Evolutionary conservation across 2,797 vertebrate genomes (phyloP).

Genomic region (Periparus ater): DNA sequence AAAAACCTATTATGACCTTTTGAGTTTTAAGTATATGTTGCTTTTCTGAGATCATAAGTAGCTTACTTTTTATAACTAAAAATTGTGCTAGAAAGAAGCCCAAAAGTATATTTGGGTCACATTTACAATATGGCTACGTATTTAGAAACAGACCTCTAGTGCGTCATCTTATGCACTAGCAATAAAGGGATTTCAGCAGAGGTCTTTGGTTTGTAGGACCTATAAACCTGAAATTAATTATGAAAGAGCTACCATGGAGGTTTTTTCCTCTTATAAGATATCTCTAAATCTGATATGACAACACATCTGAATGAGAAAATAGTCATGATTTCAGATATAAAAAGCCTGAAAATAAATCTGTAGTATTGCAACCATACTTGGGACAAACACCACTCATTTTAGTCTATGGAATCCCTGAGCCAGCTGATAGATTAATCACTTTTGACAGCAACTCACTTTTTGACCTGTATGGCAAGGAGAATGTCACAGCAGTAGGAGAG

Average conservation of each 20-base stretch:
- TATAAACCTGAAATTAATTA: background rate
- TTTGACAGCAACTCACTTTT: slow-evolving; percentile 62
- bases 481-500: slow-evolving; percentile 40
- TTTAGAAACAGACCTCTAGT: background rate
- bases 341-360: background rate
- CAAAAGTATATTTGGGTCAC: background rate
- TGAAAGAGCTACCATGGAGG: background rate
- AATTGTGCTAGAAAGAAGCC: background rate
- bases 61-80: background rate
- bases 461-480: slow-evolving; percentile 49
- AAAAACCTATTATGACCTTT: background rate
- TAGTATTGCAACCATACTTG: background rate
- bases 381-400: background rate
- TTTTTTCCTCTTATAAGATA: background rate
- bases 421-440: slow-evolving; percentile 47
- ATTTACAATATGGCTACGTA: background rate
- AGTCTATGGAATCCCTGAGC: background rate
- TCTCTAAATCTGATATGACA: background rate
- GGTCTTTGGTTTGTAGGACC: background rate
- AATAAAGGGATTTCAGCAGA: background rate
- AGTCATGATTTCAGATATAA: background rate
- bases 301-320: background rate
- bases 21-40: background rate
- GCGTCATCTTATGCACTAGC: background rate
- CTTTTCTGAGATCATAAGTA: background rate